These are phyloP conservation scores for Pediacus dermestoides DNA, from an alignment of 2,888 invertebrate genomes.

Conservation along the genomic window DNA sequence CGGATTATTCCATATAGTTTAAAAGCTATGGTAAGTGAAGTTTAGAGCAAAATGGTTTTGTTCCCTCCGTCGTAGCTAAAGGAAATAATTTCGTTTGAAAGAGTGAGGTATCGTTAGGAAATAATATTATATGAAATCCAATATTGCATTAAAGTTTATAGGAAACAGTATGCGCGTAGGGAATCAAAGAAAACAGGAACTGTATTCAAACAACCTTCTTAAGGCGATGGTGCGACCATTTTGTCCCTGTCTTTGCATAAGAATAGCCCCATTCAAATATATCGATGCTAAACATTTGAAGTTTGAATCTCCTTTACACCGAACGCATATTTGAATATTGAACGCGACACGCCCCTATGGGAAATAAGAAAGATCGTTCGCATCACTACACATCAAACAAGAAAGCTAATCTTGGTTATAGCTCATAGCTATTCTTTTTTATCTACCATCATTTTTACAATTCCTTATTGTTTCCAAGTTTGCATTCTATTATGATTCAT, in stretches of 20 bases:
- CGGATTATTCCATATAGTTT: too few relatives aligned
- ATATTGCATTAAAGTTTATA: slow-evolving; percentile 38
- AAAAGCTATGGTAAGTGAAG: too few relatives aligned
- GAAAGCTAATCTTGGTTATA: slow-evolving; percentile 12
- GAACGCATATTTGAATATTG: slow-evolving; percentile 41
- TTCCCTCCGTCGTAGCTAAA: too few relatives aligned
- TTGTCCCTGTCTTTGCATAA: slow-evolving; percentile 45
- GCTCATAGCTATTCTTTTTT: slow-evolving; percentile 3
- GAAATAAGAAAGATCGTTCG: slow-evolving; percentile 34
- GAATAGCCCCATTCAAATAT: slow-evolving; percentile 43
- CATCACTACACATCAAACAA: slow-evolving; percentile 29
- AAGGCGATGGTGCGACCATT: slow-evolving; percentile 38
- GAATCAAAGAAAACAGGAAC: slow-evolving; percentile 39
- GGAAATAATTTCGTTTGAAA: too few relatives aligned
- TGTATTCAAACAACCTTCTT: slow-evolving; percentile 43
- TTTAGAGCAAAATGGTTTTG: too few relatives aligned
- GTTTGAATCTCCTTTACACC: slow-evolving; percentile 39
- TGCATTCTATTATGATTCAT: too few relatives aligned
- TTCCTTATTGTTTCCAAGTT: too few relatives aligned
- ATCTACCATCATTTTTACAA: slow-evolving; percentile 3
- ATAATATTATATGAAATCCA: slow-evolving; percentile 30
- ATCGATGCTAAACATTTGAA: slow-evolving; percentile 42
- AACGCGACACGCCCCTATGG: slow-evolving; percentile 34
- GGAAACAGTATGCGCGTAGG: slow-evolving; percentile 31
- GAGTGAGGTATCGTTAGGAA: slow-evolving; percentile 10